Base-by-base conservation (phyloP, 2,888 invertebrate genomes). In the Ennomos erosarius region DNA sequence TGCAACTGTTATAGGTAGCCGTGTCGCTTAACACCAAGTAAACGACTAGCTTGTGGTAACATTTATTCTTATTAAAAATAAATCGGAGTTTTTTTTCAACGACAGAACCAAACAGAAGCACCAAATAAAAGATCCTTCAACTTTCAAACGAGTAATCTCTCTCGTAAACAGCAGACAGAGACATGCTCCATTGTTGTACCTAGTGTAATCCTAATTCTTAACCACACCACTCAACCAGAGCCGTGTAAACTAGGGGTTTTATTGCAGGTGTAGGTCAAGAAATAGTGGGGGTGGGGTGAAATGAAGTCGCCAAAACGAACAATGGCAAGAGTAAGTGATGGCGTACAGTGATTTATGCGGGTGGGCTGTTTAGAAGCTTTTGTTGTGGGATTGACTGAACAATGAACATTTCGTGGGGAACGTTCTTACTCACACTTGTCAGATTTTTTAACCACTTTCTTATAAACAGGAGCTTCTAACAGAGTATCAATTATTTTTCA, bases 261-360 rank as follows among this genome's bases (percentile, higher is more conserved):
- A 54, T 39, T 11, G 11, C 4, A 34, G 37, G 11, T 37, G 37
- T 11, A 60, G 74, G 35, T 69, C 77, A 62, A 47, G 44, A 48
- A 62, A 66, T 10, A 39, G 39, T 73, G 74, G 81, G 52, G 53
- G 48, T 54, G 49, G 62, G 62, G 69, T 69, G 71, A 76, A 83
- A 81, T 82, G 75, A 79, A 82, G 81, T 80, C 76, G 73, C 70
- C 69, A 72, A 69, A 71, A 71, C 73, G 79, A 75, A 81, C 80
- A 81, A 84, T 79, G 76, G 74, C 65, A 11, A 67, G 13, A 67
- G 68, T 66, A 70, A 69, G 75, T 76, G 75, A 80, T 82, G 84
- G 80, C 82, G 73, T 76, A 71, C 72, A 74, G 76, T 81, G 82
- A 84, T 84, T 84, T 84, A 85, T 84, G 78, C 75, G 78, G 77